Conservation (phyloP, 1,140 invertebrate species). For the Temnothorax longispinosus region DNA sequence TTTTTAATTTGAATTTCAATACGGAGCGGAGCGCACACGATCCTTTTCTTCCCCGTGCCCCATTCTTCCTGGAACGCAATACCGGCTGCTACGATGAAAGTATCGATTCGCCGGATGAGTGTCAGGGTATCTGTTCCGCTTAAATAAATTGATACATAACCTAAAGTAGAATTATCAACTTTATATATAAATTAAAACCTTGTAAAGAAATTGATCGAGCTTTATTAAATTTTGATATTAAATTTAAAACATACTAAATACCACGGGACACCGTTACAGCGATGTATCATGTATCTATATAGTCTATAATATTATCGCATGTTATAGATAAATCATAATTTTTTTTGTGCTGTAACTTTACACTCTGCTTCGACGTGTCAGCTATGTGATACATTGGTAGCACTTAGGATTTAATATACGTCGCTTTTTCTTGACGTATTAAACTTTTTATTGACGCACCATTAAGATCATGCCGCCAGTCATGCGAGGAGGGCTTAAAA, state of each 20-base stretch:
- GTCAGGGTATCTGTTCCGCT: neutral
- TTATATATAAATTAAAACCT: neutral
- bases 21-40: neutral
- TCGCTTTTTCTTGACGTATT: slow-evolving; percentile 28
- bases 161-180: neutral
- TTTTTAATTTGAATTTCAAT: slow-evolving; percentile 60
- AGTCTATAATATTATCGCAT: neutral
- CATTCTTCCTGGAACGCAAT: slow-evolving; percentile 44
- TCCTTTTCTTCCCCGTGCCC: neutral
- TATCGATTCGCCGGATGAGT: neutral
- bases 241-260: neutral
- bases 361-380: neutral
- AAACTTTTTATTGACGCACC: neutral
- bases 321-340: slow-evolving; percentile 8
- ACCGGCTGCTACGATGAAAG: neutral
- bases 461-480: slow-evolving; percentile 20
- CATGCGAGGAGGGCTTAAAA: slow-evolving; percentile 30
- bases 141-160: neutral
- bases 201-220: neutral
- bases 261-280: neutral
- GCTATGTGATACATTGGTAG: slow-evolving; percentile 29
- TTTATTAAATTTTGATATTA: neutral
- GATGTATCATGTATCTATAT: neutral
- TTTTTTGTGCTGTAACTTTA: slow-evolving; percentile 20
- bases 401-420: slow-evolving; percentile 22